phyloP scores from a whole-genome alignment of 2,113 vertebrate genomes.

The Oreochromis tanganicae region DNA sequence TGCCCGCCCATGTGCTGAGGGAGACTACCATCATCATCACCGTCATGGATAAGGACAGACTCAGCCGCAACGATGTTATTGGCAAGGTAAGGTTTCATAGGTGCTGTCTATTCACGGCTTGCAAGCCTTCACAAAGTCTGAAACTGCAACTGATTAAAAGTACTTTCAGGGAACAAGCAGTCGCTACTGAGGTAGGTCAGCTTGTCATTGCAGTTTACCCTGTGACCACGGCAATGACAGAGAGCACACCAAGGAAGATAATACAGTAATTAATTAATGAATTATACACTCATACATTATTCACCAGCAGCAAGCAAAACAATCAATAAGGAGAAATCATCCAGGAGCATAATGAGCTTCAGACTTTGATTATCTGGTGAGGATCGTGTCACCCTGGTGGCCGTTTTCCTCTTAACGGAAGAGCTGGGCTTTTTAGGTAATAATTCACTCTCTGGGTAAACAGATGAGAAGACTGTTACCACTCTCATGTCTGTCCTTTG shows the following conservation, averaged over 20 bases:
- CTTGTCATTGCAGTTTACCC: neutral
- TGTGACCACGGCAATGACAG: neutral
- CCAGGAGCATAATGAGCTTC: neutral
- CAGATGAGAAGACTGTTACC: neutral
- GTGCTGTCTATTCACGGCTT: neutral
- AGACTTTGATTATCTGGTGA: neutral
- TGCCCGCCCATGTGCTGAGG: slow-evolving; percentile 93
- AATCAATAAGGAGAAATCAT: neutral
- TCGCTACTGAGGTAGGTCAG: neutral
- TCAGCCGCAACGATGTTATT: slow-evolving; percentile 96
- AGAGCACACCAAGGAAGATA: neutral
- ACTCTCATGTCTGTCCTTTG: neutral
- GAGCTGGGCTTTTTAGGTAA: neutral
- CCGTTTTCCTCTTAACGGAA: neutral
- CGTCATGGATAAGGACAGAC: slow-evolving; percentile 97
- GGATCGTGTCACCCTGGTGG: neutral
- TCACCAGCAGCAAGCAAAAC: neutral
- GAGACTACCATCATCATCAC: slow-evolving; percentile 99
- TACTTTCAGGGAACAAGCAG: neutral
- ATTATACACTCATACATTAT: neutral
- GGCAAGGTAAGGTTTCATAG: slow-evolving; percentile 83
- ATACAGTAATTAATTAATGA: neutral
- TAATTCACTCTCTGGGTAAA: neutral
- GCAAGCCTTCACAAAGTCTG: neutral
- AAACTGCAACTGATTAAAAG: neutral